phyloP scores from a whole-genome alignment of 2,888 invertebrate genomes.

The Gastrophysa polygoni region DNA sequence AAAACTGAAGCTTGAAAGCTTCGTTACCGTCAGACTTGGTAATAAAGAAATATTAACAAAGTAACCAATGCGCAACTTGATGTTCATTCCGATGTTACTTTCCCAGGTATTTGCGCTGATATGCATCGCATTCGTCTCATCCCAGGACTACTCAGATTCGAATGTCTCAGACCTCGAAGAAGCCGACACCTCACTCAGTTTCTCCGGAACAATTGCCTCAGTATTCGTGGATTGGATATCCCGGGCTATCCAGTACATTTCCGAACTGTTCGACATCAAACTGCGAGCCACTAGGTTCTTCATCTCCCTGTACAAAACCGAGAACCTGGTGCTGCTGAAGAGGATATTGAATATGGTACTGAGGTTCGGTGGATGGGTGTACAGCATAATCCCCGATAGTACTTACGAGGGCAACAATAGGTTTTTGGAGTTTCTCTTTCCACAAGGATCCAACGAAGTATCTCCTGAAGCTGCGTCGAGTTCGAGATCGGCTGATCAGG shows the following conservation, averaged over 20 bases:
- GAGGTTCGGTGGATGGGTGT: constrained; percentile 30
- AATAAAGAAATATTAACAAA: no score
- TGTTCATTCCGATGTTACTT: not conserved
- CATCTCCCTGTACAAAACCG: constrained; percentile 41
- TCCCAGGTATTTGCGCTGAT: not conserved
- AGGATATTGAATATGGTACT: constrained; percentile 32
- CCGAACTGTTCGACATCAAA: constrained; percentile 43
- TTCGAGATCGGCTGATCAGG: not conserved
- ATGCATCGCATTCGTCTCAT: not conserved
- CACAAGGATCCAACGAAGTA: no score
- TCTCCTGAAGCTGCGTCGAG: no score
- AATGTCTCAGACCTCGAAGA: no score
- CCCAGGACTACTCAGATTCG: not conserved
- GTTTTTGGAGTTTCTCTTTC: constrained; percentile 27
- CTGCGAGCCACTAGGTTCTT: constrained; percentile 38
- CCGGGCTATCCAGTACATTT: constrained; percentile 31
- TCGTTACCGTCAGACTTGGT: no score
- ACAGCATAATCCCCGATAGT: constrained; percentile 27
- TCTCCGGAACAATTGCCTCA: constrained; percentile 17
- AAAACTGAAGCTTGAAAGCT: no score
- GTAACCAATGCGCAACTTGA: not conserved
- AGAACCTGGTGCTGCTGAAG: constrained; percentile 43
- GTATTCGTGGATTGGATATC: constrained; percentile 24
- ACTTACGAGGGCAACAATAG: constrained; percentile 19
- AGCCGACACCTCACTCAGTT: no score